Percentiles rank a stretch among this genome's conserved stretches.
These are phyloP conservation scores for Peromyscus attwateri DNA, from an alignment of 2,797 vertebrate genomes.

Conservation along the genomic window DNA sequence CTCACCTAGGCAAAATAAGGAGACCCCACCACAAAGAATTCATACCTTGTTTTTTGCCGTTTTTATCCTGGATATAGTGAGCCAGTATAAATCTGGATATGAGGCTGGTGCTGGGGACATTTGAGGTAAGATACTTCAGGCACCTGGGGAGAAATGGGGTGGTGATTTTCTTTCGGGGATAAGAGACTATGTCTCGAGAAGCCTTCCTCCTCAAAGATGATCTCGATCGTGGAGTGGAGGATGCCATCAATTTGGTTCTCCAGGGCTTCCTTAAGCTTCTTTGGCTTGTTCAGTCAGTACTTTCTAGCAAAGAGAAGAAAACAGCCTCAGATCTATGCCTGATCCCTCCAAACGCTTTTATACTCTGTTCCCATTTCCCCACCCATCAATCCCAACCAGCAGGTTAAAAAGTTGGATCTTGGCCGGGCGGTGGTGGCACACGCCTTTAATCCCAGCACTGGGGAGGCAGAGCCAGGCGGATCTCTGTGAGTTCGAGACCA, in stretches of 20 bases:
- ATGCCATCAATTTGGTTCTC: background rate
- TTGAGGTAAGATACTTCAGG: background rate
- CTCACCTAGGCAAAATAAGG: no score
- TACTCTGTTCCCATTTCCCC: background rate
- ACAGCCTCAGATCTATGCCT: background rate
- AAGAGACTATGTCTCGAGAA: background rate
- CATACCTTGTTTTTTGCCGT: constrained; percentile 18
- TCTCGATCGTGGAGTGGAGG: background rate
- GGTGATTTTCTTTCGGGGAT: fast-evolving
- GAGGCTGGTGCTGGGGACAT: constrained; percentile 58
- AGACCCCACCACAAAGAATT: background rate
- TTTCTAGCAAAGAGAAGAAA: background rate
- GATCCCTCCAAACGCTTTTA: background rate
- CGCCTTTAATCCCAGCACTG: no score
- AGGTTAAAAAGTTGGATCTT: background rate
- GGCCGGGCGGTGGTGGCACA: no score
- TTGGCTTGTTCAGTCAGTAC: fast-evolving
- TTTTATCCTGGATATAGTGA: background rate
- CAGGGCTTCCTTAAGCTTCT: background rate
- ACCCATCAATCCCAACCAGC: background rate
- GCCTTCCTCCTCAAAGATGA: background rate
- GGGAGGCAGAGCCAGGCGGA: no score
- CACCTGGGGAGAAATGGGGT: background rate
- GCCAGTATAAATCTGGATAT: background rate
- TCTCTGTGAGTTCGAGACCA: no score